Evolutionary conservation across 2,888 invertebrate species (phyloP), one percentile per base, ranked within the genome.

Genomic region (Marronus borbonicus): DNA sequence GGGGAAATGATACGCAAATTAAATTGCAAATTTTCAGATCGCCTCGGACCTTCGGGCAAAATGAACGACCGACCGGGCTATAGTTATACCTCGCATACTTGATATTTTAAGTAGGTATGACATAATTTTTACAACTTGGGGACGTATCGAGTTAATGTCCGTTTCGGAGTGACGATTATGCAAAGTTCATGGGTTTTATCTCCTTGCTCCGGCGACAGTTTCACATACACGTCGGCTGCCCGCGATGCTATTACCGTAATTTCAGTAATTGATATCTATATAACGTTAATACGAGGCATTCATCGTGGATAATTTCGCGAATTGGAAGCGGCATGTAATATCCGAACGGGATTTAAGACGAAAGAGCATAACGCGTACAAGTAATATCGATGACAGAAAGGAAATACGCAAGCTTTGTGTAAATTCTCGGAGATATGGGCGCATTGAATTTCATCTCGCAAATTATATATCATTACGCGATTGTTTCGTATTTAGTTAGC

Each of bases 211-310:
- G 60, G 44, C 24, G 72, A 74, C 72, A 74, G 44, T 74, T 44
- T n/a, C 55, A 36, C 44, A 12, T 58, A 36, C 36, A 20, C 10
- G 20, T 28, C 5, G 24, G 14, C 28, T 24, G 55, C 20, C 36
- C 14, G 44, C 72, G 44, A 44, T 17, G 44, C n/a, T 39, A n/a
- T 39, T 39, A 55, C 72, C 5, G 39, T 74, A 74, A 74, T 74
- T 74, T 74, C n/a, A 74, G 60, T 74, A 74, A 74, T 74, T 74
- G 72, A 74, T 74, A 74, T 74, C 72, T 74, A 44, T 74, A 74
- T 74, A 60, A 60, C 20, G 72, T 74, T 74, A 60, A 58, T 72
- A 39, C 17, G 4, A 5, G 20, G 7, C 39, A 60, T 74, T 60
- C 52, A 44, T 74, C 39, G 5, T 14, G 49, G 72, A 39, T 58